Conservation (phyloP, 1,140 invertebrate genomes). For the Atta colombica region DNA sequence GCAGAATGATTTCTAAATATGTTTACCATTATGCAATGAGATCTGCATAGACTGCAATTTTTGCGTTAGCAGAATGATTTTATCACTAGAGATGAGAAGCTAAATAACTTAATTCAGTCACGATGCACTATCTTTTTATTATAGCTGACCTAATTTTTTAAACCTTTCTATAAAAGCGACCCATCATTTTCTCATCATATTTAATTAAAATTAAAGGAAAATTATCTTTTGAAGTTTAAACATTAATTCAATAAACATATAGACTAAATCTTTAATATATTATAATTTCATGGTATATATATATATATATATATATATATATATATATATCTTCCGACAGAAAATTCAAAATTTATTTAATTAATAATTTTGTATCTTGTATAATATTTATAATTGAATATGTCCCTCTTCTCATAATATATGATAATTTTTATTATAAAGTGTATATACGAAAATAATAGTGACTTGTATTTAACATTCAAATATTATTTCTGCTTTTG, state of each 20-base stretch:
- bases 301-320: too few relatives aligned
- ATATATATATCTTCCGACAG: not conserved
- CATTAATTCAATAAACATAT: not conserved
- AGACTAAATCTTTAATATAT: not conserved
- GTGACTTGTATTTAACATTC: not conserved
- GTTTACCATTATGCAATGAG: not conserved
- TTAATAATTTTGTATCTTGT: not conserved
- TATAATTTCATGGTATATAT: not conserved
- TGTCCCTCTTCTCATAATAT: not conserved
- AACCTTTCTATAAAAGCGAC: slow-evolving; percentile 10
- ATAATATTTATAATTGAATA: not conserved
- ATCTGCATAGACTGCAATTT: not conserved
- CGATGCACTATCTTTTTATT: slow-evolving; percentile 40
- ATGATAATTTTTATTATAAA: not conserved
- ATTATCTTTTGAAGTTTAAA: slow-evolving; percentile 21
- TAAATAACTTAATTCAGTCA: slow-evolving; percentile 30
- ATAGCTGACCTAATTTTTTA: slow-evolving; percentile 39
- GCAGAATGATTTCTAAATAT: not conserved
- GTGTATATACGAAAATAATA: not conserved
- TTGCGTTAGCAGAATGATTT: slow-evolving; percentile 32
- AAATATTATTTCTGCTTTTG: not conserved
- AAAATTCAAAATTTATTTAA: slow-evolving; percentile 1
- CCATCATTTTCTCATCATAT: slow-evolving; percentile 10
- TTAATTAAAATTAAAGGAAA: slow-evolving; percentile 46
- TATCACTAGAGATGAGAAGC: slow-evolving; percentile 15